A percentile compares a stretch with the other conserved stretches of the same genome.
Conservation (phyloP, 1,140 invertebrate species). For the Choristoneura fumiferana region DNA sequence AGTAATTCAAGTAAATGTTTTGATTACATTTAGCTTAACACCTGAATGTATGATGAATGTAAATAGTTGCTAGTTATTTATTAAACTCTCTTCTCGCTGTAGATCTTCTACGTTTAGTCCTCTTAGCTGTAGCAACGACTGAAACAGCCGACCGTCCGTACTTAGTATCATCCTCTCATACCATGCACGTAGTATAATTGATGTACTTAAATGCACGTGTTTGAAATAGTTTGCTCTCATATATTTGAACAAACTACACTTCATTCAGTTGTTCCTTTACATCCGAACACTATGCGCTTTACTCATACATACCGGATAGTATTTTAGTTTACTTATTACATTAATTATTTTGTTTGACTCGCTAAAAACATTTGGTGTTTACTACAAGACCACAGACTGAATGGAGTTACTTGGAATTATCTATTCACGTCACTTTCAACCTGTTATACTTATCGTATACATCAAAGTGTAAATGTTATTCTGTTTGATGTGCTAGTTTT, state of each 20-base stretch:
- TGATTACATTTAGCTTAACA: no score
- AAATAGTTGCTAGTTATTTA: no score
- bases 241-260: conserved; percentile 21
- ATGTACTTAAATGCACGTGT: conserved; percentile 25
- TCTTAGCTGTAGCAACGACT: neutral
- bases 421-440: conserved; percentile 36
- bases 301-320: conserved; percentile 69
- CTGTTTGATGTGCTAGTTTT: conserved; percentile 37
- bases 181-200: conserved; percentile 22
- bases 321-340: conserved; percentile 56
- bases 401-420: conserved; percentile 76
- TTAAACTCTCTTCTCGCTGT: no score
- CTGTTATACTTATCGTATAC: conserved; percentile 27
- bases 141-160: conserved; percentile 5
- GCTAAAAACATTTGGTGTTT: conserved; percentile 29
- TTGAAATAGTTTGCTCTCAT: conserved; percentile 26
- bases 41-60: no score
- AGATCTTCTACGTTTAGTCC: neutral
- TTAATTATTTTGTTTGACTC: conserved; percentile 34
- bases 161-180: conserved; percentile 9
- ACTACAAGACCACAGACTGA: conserved; percentile 76
- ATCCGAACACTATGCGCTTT: conserved; percentile 66
- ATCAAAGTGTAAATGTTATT: conserved; percentile 24
- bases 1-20: no score
- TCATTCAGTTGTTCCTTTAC: conserved; percentile 29